Evolutionary conservation across 2,888 invertebrate genomes (phyloP), one percentile per base, ranked within the genome.

Genomic region (Invenusta paracnida): DNA sequence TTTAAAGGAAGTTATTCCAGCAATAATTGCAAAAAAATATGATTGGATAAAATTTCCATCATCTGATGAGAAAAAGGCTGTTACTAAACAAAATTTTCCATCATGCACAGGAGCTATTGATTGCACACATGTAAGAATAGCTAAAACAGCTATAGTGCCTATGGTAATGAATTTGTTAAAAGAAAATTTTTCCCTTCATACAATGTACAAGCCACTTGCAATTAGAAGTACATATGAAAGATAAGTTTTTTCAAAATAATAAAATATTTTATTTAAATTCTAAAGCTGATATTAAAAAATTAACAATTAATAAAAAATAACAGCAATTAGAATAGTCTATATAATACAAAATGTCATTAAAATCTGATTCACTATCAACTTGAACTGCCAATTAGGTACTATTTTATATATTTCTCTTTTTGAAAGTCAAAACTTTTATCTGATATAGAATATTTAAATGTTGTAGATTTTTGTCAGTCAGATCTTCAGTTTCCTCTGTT

Each of bases 31-130:
- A 17, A 84, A 84, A 84, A 67, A 28, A 17, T 17, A 81, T 81
- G 29, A 73, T 13, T 85, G 85, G 85, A 85, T 85, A 2, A 29
- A 83, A 25, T 85, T 85, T 23, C 82, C 85, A 73, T n/a, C 73
- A n/a, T n/a, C 23, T n/a, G 17, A 73, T n/a, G 73, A 23, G 2
- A 2, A 73, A 5, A 73, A n/a, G 17, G 17, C 11, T 2, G 5
- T n/a, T 13, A 23, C 81, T 5, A 30, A 30, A 28, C 1, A 27
- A 17, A 2, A 11, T n/a, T 11, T 82, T 2, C 73, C 73, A 73
- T 73, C 73, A n/a, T n/a, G 17, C 2, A 73, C 23, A 73, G 73
- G 17, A 5, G 73, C 73, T n/a, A 73, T 73, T 73, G 73, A 73
- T 23, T 73, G 73, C 23, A 73, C 73, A n/a, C 73, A 73, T 73